Conservation (phyloP, 2,113 vertebrate species). For the Stercorarius parasiticus region DNA sequence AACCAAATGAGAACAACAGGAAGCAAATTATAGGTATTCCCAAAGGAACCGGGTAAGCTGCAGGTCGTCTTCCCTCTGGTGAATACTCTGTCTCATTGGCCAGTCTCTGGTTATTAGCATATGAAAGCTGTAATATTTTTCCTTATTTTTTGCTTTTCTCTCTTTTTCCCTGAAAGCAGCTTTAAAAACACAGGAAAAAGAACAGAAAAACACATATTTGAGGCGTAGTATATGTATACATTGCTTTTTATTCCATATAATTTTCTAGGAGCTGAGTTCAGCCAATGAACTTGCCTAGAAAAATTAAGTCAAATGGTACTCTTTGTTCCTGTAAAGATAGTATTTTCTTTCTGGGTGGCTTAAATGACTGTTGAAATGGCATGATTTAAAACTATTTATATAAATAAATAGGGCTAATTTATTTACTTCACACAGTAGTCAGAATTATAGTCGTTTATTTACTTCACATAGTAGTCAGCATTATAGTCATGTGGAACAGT, state of each 20-base stretch:
- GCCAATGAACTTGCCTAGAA: not conserved
- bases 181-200: not conserved
- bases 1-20: not conserved
- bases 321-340: not conserved
- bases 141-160: not conserved
- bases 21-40: constrained; percentile 13
- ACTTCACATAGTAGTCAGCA: not conserved
- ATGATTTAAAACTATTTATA: not conserved
- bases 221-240: not conserved
- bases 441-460: not conserved
- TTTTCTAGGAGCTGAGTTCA: not conserved
- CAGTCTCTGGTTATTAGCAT: constrained; percentile 16
- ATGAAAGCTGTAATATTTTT: not conserved
- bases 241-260: not conserved
- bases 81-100: not conserved
- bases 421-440: not conserved
- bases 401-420: not conserved
- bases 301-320: not conserved
- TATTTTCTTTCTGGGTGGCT: not conserved
- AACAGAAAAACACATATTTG: not conserved
- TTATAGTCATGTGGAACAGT: not conserved
- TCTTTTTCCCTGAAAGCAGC: not conserved
- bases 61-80: not conserved
- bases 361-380: not conserved
- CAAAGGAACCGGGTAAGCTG: constrained; percentile 4